These are phyloP conservation scores for Eulemur rubriventer DNA, from an alignment of 2,797 vertebrate species.

Conservation along the genomic window DNA sequence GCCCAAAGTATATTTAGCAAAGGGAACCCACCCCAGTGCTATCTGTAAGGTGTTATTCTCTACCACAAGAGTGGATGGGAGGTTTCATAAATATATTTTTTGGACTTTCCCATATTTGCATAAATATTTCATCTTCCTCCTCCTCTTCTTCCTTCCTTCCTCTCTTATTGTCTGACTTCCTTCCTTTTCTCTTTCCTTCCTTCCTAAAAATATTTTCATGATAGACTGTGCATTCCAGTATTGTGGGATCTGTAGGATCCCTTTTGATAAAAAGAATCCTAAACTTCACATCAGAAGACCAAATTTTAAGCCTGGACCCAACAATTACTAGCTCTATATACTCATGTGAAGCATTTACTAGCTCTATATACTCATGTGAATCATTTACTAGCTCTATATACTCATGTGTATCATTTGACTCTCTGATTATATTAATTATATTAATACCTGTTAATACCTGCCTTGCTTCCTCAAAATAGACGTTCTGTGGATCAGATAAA, in stretches of 20 bases:
- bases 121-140: neutral
- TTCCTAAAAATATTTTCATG: neutral
- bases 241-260: neutral
- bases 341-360: neutral
- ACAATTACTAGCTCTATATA: neutral
- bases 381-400: too few relatives aligned
- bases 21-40: neutral
- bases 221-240: neutral
- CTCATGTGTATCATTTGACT: neutral
- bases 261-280: neutral
- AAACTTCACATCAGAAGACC: neutral
- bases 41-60: neutral
- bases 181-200: neutral
- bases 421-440: conserved; percentile 2
- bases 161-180: accelerated
- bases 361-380: too few relatives aligned
- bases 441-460: neutral
- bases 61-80: neutral
- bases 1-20: accelerated
- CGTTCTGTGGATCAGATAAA: neutral
- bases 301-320: neutral
- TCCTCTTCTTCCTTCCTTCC: accelerated
- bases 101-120: neutral
- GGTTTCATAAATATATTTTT: neutral
- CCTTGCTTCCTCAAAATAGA: neutral